These are phyloP conservation scores for Anagyrus pseudococci DNA, from an alignment of 2,888 invertebrate species.

Conservation along the genomic window DNA sequence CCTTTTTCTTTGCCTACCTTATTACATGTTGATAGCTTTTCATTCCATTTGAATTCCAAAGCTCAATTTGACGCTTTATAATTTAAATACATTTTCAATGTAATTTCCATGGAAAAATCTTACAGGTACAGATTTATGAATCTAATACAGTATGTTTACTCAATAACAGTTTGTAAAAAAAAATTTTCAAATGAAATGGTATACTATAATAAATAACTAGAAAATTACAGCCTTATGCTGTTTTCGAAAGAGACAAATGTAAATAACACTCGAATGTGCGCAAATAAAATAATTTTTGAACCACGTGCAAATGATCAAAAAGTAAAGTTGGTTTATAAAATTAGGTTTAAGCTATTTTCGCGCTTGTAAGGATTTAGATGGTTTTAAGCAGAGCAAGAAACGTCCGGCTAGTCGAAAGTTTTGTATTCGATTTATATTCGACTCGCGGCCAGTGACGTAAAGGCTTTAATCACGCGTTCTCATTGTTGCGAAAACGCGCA, in stretches of 20 bases:
- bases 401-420: constrained; percentile 38
- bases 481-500: constrained; percentile 57
- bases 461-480: constrained; percentile 56
- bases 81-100: too few relatives aligned
- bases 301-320: background rate
- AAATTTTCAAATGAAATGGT: too few relatives aligned
- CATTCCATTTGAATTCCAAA: constrained; percentile 38
- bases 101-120: too few relatives aligned
- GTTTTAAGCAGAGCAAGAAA: constrained; percentile 15
- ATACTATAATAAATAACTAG: too few relatives aligned
- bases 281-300: constrained; percentile 2
- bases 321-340: background rate
- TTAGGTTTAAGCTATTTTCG: constrained; percentile 30
- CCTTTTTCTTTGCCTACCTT: constrained; percentile 28
- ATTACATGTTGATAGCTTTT: constrained; percentile 43
- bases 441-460: constrained; percentile 39
- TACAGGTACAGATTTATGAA: too few relatives aligned
- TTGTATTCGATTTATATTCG: constrained; percentile 27
- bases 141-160: too few relatives aligned
- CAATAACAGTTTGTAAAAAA: background rate
- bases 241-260: too few relatives aligned
- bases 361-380: constrained; percentile 14
- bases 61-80: constrained; percentile 21
- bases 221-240: too few relatives aligned
- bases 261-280: too few relatives aligned